Percentiles rank a stretch among this genome's conserved stretches.
Evolutionary conservation across 2,888 invertebrate species (phyloP).

Genomic region (Ariolimax columbianus): DNA sequence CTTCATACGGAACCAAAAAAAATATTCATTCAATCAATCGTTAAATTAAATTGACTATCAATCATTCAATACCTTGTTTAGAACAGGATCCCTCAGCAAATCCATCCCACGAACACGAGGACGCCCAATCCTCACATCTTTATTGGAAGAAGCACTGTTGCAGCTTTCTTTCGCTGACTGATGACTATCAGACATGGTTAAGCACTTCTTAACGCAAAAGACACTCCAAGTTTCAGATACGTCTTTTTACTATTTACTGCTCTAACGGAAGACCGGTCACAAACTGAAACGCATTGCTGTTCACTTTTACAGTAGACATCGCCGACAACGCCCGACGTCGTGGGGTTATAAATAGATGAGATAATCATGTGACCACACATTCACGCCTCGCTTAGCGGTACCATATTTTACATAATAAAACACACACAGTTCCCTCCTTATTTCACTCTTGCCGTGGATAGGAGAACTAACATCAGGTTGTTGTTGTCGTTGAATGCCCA

Average conservation of each 20-base stretch:
- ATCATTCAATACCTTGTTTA: slow-evolving; percentile 77
- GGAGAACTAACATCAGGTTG: no score
- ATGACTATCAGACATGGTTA: slow-evolving; percentile 8
- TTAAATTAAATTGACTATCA: not conserved
- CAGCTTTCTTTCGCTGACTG: slow-evolving; percentile 35
- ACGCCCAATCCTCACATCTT: slow-evolving; percentile 58
- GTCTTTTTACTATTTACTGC: not conserved
- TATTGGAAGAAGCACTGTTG: slow-evolving; percentile 48
- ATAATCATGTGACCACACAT: not conserved
- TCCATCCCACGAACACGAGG: slow-evolving; percentile 78
- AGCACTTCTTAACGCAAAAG: not conserved
- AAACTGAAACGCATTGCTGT: not conserved
- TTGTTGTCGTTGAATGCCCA: no score
- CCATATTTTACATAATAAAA: not conserved
- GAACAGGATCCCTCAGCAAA: slow-evolving; percentile 78
- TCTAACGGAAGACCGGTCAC: not conserved
- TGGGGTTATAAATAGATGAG: not conserved
- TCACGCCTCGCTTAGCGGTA: not conserved
- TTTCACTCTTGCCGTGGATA: no score
- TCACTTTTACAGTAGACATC: not conserved
- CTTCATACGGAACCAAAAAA: no score
- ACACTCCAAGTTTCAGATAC: not conserved
- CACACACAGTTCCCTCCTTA: no score
- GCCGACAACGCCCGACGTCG: not conserved
- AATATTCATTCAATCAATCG: no score